Evolutionary conservation across 2,113 vertebrate species (phyloP), one percentile per base, ranked within the genome.

Genomic region (Triplophysa rosa): DNA sequence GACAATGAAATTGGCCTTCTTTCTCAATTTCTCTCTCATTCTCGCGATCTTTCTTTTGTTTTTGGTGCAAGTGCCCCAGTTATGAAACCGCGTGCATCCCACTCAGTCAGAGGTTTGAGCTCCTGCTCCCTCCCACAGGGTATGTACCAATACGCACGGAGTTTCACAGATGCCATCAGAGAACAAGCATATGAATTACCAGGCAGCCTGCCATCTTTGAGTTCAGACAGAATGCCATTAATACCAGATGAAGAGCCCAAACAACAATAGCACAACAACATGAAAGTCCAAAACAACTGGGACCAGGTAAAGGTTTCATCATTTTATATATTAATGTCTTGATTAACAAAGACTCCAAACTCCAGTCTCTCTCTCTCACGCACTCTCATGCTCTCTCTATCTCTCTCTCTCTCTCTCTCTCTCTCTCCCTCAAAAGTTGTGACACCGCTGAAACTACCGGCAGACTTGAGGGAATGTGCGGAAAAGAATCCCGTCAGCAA

Each of bases 201-300:
- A 94, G 92, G 93, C 92, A 93, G 90, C 79, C 90, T 93, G 92
- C 92, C 93, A 94, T 94, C 91, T 90, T 89, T 83, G 86, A 94
- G 92, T 94, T 94, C 93, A 93, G 87, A 94, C 91, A 89, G 93
- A 93, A 93, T 94, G 91, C 71, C 92, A 94, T 94, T 94, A 94
- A 94, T 94, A 94, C 89, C 84, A 90, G 91, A 94, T 94, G 91
- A 91, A 85, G 88, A 91, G 89, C 91, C 92, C 80, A 82, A 93
- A 94, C 91, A 94, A 94, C 92, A 94, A 92, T 90, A 93, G 89
- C 91, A 94, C 92, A 94, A 93, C 92, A 94, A 93, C 93, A 93
- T 94, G 92, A 94, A 94, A 94, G 93, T 89, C 75, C 87, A 77
- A 89, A 86, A 90, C 91, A 91, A 92, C 87, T 88, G 92, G 90